phyloP scores from a whole-genome alignment of 1,140 invertebrate species.

The Sycobia sp. region DNA sequence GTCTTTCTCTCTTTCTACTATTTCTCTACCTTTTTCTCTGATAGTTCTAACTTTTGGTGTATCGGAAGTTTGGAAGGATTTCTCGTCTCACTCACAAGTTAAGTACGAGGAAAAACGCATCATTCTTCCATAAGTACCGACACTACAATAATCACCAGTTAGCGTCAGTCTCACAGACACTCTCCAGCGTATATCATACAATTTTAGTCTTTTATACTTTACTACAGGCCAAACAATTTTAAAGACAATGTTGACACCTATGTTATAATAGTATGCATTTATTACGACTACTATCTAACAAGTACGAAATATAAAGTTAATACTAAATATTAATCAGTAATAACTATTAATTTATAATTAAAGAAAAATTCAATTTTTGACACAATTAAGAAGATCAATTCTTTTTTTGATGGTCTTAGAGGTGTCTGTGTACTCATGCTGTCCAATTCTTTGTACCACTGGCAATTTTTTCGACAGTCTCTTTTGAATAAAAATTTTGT shows the following conservation, averaged over 20 bases:
- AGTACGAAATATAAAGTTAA: conserved; percentile 29
- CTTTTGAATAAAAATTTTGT: conserved; percentile 1
- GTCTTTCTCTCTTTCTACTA: no score
- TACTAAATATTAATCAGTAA: conserved; percentile 22
- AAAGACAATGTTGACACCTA: conserved; percentile 14
- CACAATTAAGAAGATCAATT: neutral
- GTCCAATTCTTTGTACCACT: conserved; percentile 3
- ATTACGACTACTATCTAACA: conserved; percentile 23
- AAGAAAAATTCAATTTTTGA: conserved; percentile 12
- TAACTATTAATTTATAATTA: conserved; percentile 20
- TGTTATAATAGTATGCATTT: conserved; percentile 23
- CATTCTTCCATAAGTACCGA: conserved; percentile 25
- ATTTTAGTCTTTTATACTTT: conserved; percentile 20
- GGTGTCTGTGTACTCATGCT: conserved; percentile 3
- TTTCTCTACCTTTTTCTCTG: no score
- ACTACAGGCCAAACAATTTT: neutral
- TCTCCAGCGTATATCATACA: conserved; percentile 20
- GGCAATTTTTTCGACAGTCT: neutral
- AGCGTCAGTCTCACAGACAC: conserved; percentile 24
- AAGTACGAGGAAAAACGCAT: conserved; percentile 20
- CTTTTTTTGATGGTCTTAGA: neutral
- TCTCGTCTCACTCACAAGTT: conserved; percentile 21
- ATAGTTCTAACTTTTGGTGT: conserved; percentile 5
- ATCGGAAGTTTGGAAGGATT: conserved; percentile 26
- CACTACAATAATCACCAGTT: conserved; percentile 17